Percentiles rank a stretch among this genome's conserved stretches.
Evolutionary conservation across 2,797 vertebrate species (phyloP).

Genomic region (Dermochelys coriacea): DNA sequence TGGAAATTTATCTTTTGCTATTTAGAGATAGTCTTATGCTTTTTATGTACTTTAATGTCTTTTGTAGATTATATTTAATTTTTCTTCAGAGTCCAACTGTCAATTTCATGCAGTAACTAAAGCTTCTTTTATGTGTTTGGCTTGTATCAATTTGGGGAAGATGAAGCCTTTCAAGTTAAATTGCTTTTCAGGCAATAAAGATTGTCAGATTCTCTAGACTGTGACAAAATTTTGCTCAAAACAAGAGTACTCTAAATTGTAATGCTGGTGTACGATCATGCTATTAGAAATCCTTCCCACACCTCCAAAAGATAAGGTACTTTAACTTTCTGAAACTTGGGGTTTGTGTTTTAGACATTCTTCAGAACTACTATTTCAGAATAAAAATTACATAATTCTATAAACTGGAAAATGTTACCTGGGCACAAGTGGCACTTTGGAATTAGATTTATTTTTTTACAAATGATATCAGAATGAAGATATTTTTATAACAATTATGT

Average conservation of each 20-base stretch:
- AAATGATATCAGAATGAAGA: not conserved
- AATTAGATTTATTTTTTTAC: not conserved
- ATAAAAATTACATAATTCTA: not conserved
- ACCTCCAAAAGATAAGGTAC: not conserved
- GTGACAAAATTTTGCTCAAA: not conserved
- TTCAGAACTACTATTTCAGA: not conserved
- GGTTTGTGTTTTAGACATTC: not conserved
- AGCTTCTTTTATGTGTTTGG: constrained; percentile 1
- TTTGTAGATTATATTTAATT: not conserved
- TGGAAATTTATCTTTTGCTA: not conserved
- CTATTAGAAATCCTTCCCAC: not conserved
- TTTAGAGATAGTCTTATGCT: not conserved
- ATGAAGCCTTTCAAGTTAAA: constrained; percentile 19
- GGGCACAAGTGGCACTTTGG: not conserved
- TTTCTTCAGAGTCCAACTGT: not conserved
- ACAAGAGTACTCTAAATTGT: constrained; percentile 15
- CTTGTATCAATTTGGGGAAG: constrained; percentile 1
- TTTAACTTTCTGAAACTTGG: not conserved
- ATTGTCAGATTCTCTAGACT: not conserved
- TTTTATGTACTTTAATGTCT: not conserved
- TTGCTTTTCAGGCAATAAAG: constrained; percentile 10
- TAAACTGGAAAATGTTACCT: not conserved
- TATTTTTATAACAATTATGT: not conserved
- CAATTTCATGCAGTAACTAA: constrained; percentile 1
- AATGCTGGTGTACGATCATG: not conserved